Evolutionary conservation across 2,888 invertebrate species (phyloP).

Genomic region (Drosophila anomelani): DNA sequence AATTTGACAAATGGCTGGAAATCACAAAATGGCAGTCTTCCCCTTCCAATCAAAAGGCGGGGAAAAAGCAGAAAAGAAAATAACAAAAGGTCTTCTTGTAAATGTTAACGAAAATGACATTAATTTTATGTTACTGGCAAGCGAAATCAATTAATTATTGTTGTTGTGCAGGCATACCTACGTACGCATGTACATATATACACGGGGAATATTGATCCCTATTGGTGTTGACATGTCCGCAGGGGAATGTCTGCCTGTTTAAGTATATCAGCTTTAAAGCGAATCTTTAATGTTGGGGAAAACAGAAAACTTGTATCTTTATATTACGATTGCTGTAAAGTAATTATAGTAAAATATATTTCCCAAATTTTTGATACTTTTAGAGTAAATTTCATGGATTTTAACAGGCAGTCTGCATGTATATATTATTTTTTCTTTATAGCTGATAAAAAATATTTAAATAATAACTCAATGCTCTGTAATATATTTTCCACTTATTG

Average conservation of each 20-base stretch:
- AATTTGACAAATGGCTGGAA: slow-evolving; percentile 66
- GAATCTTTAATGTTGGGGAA: not conserved
- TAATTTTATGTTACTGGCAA: slow-evolving; percentile 60
- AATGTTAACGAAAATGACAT: slow-evolving; percentile 53
- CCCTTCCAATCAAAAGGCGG: not conserved
- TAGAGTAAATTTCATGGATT: not conserved
- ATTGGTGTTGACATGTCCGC: slow-evolving; percentile 50
- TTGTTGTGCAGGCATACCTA: slow-evolving; percentile 8
- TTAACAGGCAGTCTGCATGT: not conserved
- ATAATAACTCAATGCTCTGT: not conserved
- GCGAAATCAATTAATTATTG: slow-evolving; percentile 74
- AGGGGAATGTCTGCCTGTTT: slow-evolving; percentile 28
- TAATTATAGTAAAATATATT: not conserved
- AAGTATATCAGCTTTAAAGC: not conserved
- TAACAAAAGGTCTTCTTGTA: slow-evolving; percentile 29
- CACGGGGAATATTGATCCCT: slow-evolving; percentile 55
- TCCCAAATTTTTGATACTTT: not conserved
- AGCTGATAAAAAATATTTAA: not conserved
- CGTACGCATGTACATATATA: slow-evolving; percentile 4
- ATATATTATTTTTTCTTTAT: not conserved
- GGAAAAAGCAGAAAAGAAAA: slow-evolving; percentile 3
- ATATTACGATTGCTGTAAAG: not conserved
- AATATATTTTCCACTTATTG: not conserved
- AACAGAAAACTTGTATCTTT: not conserved
- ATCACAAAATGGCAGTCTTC: slow-evolving; percentile 45